Base-by-base conservation (phyloP, 2,797 vertebrate genomes). In the Sebastes nivosus region DNA sequence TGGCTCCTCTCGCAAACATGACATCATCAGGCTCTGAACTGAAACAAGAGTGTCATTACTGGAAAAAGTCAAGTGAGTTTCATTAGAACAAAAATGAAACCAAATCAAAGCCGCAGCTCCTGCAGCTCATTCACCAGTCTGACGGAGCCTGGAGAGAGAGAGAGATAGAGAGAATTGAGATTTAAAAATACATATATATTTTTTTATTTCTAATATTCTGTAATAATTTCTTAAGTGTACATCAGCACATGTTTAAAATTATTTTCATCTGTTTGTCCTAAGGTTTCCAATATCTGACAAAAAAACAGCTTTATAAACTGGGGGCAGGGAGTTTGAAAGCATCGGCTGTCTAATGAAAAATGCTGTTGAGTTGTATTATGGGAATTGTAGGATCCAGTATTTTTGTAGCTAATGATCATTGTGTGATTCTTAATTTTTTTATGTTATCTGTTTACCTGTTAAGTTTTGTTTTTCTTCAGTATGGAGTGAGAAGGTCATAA, bases 241-340 rank as follows among this genome's bases (percentile, higher is more conserved):
- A 34, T 2, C 0, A 13, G 5, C 30, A 63, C 30, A n/a, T n/a
- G 9, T 29, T 0, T 18, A 34, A 34, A 32, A 30, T 2, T 20
- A 60, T 32, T 61, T 32, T 0, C 20, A 46, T n/a, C 20, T 32
- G 18, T 8, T 11, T 32, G 29, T 27, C 57, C 6, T 27, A 29
- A 46, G 42, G 5, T 59, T 8, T 59, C 1, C 30, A 63, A 4
- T 22, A n/a, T 34, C 30, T 63, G 18, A 12, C 60, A 22, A 0
- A 60, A 59, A 20, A 32, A 1, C 8, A 1, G 57, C 4, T 20
- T 34, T 34, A 34, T 34, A 0, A 34, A 34, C 0, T 0, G 32
- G 32, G 32, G 32, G 9, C 32, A 34, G 32, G 32, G 32, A 34
- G 9, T 34, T 34, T 34, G 32, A 34, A 34, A 34, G 9, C 9